These are phyloP conservation scores for Phoeniculus purpureus DNA, from an alignment of 2,797 vertebrate genomes.

Conservation along the genomic window DNA sequence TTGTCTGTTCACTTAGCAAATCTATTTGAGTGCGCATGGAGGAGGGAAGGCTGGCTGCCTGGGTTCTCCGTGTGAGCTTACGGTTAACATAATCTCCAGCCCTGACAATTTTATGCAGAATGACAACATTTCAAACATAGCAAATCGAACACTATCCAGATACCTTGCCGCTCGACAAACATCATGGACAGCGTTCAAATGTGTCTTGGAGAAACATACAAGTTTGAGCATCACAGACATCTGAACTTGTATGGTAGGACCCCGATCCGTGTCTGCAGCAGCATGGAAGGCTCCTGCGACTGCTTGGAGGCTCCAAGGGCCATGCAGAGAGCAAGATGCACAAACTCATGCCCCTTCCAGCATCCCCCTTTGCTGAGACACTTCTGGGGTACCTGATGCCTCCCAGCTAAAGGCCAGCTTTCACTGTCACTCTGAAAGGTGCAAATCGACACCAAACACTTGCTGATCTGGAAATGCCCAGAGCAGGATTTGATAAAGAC, in stretches of 20 bases:
- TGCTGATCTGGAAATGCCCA: background rate
- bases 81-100: conserved; percentile 22
- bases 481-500: background rate
- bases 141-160: background rate
- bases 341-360: background rate
- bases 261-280: rapidly evolving
- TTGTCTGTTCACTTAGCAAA: background rate
- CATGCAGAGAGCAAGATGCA: background rate
- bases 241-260: rapidly evolving
- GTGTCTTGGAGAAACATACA: background rate
- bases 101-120: conserved; percentile 50
- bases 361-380: rapidly evolving
- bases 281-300: background rate
- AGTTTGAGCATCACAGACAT: background rate
- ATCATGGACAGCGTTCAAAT: background rate
- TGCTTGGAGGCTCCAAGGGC: background rate
- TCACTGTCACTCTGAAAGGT: background rate
- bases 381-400: background rate
- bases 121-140: conserved; percentile 21
- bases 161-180: background rate
- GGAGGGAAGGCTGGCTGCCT: background rate
- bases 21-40: background rate
- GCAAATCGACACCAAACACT: background rate
- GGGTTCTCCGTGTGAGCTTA: background rate
- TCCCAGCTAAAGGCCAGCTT: background rate